phyloP scores from a whole-genome alignment of 2,113 vertebrate species.

The Sarotherodon lohbergeri region DNA sequence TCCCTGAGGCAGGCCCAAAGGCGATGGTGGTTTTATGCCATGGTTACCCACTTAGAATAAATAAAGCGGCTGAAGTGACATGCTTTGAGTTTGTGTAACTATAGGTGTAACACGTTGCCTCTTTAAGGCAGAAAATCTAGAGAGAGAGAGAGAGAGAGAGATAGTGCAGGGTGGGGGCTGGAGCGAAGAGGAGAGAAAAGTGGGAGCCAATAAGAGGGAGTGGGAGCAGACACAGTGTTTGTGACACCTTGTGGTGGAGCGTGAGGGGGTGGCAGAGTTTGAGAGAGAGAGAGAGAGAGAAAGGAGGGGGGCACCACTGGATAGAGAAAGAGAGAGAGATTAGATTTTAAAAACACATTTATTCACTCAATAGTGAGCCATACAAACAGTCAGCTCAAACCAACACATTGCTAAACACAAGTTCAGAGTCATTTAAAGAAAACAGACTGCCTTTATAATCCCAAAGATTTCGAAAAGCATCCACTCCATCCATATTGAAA shows the following conservation, averaged over 20 bases:
- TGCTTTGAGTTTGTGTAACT: not conserved
- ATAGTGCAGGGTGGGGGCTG: not conserved
- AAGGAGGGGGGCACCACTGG: not conserved
- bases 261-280: constrained; percentile 28
- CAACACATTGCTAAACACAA: no score
- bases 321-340: not conserved
- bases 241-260: constrained; percentile 57
- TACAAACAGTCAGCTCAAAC: no score
- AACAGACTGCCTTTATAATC: no score
- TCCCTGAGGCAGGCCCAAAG: not conserved
- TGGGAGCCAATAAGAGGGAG: constrained; percentile 39
- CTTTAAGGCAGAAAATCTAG: constrained; percentile 41
- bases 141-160: not conserved
- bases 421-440: no score
- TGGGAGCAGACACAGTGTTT: constrained; percentile 44
- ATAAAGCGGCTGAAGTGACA: not conserved
- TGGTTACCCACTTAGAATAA: not conserved
- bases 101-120: constrained; percentile 3
- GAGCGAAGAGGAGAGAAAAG: not conserved
- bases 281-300: not conserved
- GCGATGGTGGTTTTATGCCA: not conserved
- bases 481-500: no score
- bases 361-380: no score
- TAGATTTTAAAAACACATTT: no score
- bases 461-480: no score